Evolutionary conservation across 2,888 invertebrate species (phyloP), one percentile per base, ranked within the genome.

Genomic region (Andrena fulva): DNA sequence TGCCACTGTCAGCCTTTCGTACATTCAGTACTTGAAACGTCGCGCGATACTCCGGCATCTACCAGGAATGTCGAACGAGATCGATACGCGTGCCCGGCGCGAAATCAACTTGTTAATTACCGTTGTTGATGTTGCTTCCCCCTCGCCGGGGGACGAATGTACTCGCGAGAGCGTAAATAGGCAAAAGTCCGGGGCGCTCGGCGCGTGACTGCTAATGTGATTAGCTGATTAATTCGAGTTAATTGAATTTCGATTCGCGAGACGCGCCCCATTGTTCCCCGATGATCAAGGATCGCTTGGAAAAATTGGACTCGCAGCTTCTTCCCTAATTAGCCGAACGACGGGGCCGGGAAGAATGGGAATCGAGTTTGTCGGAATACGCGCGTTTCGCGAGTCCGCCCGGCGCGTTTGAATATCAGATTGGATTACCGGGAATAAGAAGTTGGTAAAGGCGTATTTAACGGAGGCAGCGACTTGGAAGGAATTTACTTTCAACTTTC

Each of bases 391-490:
- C 24, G 24, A 10, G 10, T 12, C 2, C 56, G 68, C 59, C 48
- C 59, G 24, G 31, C 62, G 20, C 29, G 27, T 64, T 48, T 48
- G 68, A 73, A 69, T 62, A 87, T 84, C 69, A 60, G 60, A 82
- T 85, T 80, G 81, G 69, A 70, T 70, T 62, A 69, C 48, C 27
- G 60, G 59, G 77, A 77, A 80, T 80, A 76, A 73, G 73, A 86
- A 87, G 63, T 85, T 69, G 72, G 68, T 29, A 68, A 73, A 80
- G 77, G 59, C 73, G 80, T 52, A 76, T 82, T 87, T 86, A 87
- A 86, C 78, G 79, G 70, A 75, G 56, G 67, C 70, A 75, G 20
- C 60, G 76, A 66, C 56, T 64, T 27, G 83, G 82, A 87, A 81
- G 56, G 59, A 85, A 81, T 85, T 69, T 27, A 67, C 29, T 74